phyloP scores from a whole-genome alignment of 2,888 invertebrate genomes.

The Drosophila cracens region DNA sequence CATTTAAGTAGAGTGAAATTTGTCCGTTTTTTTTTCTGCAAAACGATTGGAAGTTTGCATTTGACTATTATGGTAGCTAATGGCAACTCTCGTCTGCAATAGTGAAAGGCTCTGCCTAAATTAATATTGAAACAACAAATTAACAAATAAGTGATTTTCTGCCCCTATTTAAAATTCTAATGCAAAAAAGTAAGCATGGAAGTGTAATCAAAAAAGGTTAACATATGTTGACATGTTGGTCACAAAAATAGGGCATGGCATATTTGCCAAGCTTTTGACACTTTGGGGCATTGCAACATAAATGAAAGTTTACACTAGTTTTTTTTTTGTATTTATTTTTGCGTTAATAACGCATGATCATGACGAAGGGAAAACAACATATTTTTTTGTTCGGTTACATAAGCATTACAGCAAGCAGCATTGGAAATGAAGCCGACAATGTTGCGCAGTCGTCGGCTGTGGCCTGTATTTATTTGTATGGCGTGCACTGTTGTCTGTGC shows the following conservation, averaged over 20 bases:
- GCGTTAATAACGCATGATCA: slow-evolving; percentile 54
- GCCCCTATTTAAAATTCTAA: neutral
- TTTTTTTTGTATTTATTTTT: slow-evolving; percentile 6
- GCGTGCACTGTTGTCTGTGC: slow-evolving; percentile 30
- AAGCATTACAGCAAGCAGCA: slow-evolving; percentile 42
- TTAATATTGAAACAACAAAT: neutral
- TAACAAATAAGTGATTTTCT: neutral
- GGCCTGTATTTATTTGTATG: slow-evolving; percentile 52
- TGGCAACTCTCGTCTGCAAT: slow-evolving; percentile 16
- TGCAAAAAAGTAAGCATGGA: neutral
- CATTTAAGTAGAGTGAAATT: slow-evolving; percentile 79
- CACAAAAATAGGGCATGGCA: neutral
- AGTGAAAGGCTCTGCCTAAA: slow-evolving; percentile 33
- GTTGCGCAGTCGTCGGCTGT: slow-evolving; percentile 21
- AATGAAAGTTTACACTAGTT: slow-evolving; percentile 72
- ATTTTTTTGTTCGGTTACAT: slow-evolving; percentile 56
- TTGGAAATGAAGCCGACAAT: slow-evolving; percentile 33
- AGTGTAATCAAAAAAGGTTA: neutral
- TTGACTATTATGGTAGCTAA: slow-evolving; percentile 29
- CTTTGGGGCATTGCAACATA: slow-evolving; percentile 66
- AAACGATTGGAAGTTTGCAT: slow-evolving; percentile 50
- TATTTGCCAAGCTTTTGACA: slow-evolving; percentile 35
- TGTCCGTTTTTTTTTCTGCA: slow-evolving; percentile 49
- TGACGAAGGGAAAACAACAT: slow-evolving; percentile 73
- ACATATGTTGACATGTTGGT: neutral